Conservation (phyloP, 2,888 invertebrate species). For the Drosophila demipolita region DNA sequence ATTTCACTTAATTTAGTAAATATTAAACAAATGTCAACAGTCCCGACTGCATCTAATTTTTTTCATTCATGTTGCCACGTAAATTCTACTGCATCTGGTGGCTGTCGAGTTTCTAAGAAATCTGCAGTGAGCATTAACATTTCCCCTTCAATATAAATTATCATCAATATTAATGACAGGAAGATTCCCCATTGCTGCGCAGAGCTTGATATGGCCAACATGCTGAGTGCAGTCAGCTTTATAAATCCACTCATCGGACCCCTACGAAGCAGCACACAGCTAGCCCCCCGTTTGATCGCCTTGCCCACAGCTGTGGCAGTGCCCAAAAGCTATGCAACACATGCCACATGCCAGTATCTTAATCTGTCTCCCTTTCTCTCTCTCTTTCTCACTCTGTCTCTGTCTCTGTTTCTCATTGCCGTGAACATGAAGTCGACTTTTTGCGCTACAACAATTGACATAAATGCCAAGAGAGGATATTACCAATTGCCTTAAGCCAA, state of each 20-base stretch:
- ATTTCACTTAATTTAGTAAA: not conserved
- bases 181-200: slow-evolving; percentile 18
- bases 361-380: not conserved
- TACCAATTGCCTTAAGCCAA: slow-evolving; percentile 78
- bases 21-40: not conserved
- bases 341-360: slow-evolving; percentile 34
- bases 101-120: slow-evolving; percentile 9
- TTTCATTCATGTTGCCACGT: not conserved
- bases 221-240: slow-evolving; percentile 48
- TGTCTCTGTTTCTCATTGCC: slow-evolving; percentile 18
- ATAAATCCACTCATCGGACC: slow-evolving; percentile 52
- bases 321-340: slow-evolving; percentile 41
- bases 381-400: too few species aligned
- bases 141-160: slow-evolving; percentile 47
- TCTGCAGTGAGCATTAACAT: slow-evolving; percentile 34
- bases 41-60: not conserved
- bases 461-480: slow-evolving; percentile 79
- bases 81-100: not conserved
- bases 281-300: not conserved
- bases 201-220: slow-evolving; percentile 51
- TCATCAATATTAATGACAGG: slow-evolving; percentile 45
- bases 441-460: slow-evolving; percentile 72
- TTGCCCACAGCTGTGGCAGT: slow-evolving; percentile 1
- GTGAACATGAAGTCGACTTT: slow-evolving; percentile 64
- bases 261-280: slow-evolving; percentile 19